phyloP scores from a whole-genome alignment of 2,888 invertebrate genomes.

The Schrankia costaestrigalis region DNA sequence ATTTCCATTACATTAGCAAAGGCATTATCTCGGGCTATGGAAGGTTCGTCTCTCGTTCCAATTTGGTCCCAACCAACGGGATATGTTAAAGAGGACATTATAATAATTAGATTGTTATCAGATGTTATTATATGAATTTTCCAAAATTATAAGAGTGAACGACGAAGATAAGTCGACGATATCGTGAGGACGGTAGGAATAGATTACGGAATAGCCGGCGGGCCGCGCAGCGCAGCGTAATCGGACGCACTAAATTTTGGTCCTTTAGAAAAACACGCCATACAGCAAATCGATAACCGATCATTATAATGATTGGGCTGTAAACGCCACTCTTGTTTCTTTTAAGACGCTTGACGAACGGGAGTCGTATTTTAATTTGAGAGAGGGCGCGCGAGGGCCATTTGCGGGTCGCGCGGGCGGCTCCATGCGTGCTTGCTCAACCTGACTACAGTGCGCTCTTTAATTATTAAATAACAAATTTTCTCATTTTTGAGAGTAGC shows the following conservation, averaged over 20 bases:
- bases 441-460: slow-evolving; percentile 22
- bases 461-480: slow-evolving; percentile 27
- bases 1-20: slow-evolving; percentile 71
- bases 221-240: slow-evolving; percentile 57
- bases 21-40: slow-evolving; percentile 68
- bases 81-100: slow-evolving; percentile 80
- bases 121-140: slow-evolving; percentile 78
- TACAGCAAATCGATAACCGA: slow-evolving; percentile 75
- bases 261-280: slow-evolving; percentile 73
- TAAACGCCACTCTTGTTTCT: slow-evolving; percentile 67
- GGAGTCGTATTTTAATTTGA: slow-evolving; percentile 66
- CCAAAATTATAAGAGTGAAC: slow-evolving; percentile 73
- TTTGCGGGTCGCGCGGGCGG: slow-evolving; percentile 17
- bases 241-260: slow-evolving; percentile 69
- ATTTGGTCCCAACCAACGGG: slow-evolving; percentile 67
- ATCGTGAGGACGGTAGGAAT: slow-evolving; percentile 75
- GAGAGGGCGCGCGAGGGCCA: slow-evolving; percentile 19
- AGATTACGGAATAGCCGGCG: slow-evolving; percentile 69
- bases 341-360: slow-evolving; percentile 67
- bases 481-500: slow-evolving; percentile 24
- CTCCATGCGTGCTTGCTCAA: slow-evolving; percentile 28
- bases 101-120: slow-evolving; percentile 80
- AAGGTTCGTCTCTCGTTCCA: slow-evolving; percentile 59
- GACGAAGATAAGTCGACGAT: slow-evolving; percentile 70
- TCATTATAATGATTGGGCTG: slow-evolving; percentile 78